Evolutionary conservation across 1,140 invertebrate genomes (phyloP).

Genomic region (Marisa cornuarietis): DNA sequence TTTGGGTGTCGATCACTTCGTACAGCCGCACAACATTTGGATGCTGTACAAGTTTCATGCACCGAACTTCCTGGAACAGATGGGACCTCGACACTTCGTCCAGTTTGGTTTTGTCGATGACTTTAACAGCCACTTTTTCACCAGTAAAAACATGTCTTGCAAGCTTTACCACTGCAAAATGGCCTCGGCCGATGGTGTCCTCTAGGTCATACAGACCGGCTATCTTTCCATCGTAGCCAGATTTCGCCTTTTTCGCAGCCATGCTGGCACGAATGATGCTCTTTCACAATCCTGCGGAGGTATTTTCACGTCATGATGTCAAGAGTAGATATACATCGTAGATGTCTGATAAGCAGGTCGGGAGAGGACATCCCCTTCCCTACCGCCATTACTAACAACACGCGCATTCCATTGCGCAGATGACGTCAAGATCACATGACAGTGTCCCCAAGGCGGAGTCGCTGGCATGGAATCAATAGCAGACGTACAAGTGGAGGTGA

Average conservation of each 20-base stretch:
- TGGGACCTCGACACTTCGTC: conserved; percentile 96
- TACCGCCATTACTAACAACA: conserved; percentile 29
- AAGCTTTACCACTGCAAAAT: conserved; percentile 99
- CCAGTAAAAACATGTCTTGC: conserved; percentile 99
- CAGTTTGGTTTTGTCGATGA: conserved; percentile 98
- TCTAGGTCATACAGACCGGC: conserved; percentile 96
- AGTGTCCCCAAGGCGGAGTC: background rate
- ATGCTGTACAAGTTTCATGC: conserved; percentile 99
- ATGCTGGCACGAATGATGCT: conserved; percentile 17
- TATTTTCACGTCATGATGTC: conserved; percentile 12
- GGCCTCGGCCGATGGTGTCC: conserved; percentile 83
- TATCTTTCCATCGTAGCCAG: conserved; percentile 82
- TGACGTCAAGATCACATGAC: conserved; percentile 27
- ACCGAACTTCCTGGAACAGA: conserved; percentile 93
- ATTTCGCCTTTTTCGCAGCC: conserved; percentile 44
- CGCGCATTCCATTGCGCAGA: conserved; percentile 29
- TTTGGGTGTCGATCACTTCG: conserved; percentile 97
- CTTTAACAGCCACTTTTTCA: conserved; percentile 88
- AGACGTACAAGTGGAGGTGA: background rate
- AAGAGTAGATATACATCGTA: conserved; percentile 2
- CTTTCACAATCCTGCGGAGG: background rate
- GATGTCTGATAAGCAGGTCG: conserved; percentile 5
- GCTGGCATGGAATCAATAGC: background rate
- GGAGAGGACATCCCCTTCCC: conserved; percentile 17
- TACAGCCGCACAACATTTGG: conserved; percentile 97